Evolutionary conservation across 2,797 vertebrate species (phyloP).

Genomic region (Dromococcyx pavoninus): DNA sequence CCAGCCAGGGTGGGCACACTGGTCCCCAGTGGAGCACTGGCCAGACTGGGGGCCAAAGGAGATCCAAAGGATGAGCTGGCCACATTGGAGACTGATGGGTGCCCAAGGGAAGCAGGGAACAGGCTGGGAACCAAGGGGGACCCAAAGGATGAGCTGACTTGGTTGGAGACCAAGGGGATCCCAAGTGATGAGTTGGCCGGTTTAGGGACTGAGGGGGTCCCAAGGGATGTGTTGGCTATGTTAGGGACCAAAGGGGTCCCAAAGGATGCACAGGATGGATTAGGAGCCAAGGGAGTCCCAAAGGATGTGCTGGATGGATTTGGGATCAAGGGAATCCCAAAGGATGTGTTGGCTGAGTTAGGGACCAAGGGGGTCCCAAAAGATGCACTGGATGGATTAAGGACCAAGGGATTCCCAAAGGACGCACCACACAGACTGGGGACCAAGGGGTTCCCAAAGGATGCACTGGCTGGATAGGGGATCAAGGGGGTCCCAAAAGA

Average conservation of each 20-base stretch:
- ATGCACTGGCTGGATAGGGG: neutral
- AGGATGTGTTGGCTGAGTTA: rapidly evolving
- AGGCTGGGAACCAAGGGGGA: neutral
- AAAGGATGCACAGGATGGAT: rapidly evolving
- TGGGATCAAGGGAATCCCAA: neutral
- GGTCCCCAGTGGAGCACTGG: neutral
- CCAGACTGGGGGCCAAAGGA: neutral
- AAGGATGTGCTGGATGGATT: neutral
- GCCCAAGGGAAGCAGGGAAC: neutral
- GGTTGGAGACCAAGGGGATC: neutral
- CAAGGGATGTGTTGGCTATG: neutral
- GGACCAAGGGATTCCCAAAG: neutral
- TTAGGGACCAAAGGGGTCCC: rapidly evolving
- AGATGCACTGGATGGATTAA: neutral
- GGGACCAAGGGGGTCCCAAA: neutral
- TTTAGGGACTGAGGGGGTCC: neutral
- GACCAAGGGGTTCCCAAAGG: neutral
- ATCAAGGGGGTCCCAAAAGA: no score
- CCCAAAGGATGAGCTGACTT: neutral
- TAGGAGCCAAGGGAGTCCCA: rapidly evolving
- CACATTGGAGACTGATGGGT: neutral
- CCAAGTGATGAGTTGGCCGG: neutral
- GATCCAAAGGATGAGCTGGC: neutral
- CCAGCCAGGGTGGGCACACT: neutral
- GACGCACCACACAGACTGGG: neutral